phyloP scores from a whole-genome alignment of 1,140 invertebrate species.

The Atta colombica region DNA sequence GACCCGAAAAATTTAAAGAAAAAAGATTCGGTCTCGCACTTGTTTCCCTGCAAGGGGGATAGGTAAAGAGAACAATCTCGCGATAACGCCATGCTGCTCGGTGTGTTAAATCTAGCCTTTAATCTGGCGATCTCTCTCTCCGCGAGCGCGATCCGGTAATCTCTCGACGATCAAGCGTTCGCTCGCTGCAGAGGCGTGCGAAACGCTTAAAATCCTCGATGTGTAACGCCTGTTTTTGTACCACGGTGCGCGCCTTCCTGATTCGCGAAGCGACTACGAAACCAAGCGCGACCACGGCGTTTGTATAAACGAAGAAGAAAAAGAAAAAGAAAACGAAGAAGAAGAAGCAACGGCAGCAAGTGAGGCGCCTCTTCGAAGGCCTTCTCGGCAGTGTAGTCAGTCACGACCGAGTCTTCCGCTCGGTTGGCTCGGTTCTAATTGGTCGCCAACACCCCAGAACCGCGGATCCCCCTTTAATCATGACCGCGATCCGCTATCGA shows the following conservation, averaged over 20 bases:
- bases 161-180: conserved; percentile 25
- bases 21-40: neutral
- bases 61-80: neutral
- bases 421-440: conserved; percentile 75
- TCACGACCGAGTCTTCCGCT: conserved; percentile 65
- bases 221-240: conserved; percentile 60
- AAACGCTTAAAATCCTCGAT: conserved; percentile 58
- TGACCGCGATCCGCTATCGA: conserved; percentile 62
- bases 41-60: neutral
- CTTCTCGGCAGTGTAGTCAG: conserved; percentile 28
- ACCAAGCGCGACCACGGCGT: conserved; percentile 45
- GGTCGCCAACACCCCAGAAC: conserved; percentile 57
- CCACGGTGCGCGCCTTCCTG: conserved; percentile 51
- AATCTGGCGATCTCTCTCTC: conserved; percentile 31
- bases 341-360: neutral
- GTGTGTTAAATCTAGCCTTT: conserved; percentile 47
- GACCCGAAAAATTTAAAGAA: neutral
- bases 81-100: conserved; percentile 7
- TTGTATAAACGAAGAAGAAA: conserved; percentile 4
- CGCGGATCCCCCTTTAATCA: conserved; percentile 56
- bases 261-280: conserved; percentile 61
- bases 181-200: conserved; percentile 37
- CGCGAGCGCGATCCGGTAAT: conserved; percentile 36
- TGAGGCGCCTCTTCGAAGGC: conserved; percentile 31
- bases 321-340: too few species aligned